Evolutionary conservation across 2,888 invertebrate species (phyloP), one percentile per base, ranked within the genome.

Genomic region (Kryphioiulus occultus): DNA sequence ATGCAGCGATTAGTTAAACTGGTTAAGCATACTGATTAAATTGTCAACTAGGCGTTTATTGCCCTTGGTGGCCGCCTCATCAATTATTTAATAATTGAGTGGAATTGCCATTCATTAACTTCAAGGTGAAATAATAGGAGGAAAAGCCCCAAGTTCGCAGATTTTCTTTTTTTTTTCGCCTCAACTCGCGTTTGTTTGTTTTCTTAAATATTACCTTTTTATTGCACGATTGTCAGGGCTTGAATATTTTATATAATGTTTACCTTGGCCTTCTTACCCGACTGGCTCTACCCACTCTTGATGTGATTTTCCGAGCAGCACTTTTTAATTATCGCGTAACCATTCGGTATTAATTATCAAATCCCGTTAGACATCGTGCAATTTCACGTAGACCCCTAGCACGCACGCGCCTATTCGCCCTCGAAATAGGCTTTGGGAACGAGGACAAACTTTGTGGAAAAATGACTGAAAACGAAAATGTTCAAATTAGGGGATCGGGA

Each of bases 1-100:
- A n/a, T n/a, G n/a, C n/a, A 7, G 7, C n/a, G 53, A 53, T 53
- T 53, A 19, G 53, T 53, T 19, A 53, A 53, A 53, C 53, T 53
- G 53, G 53, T 53, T 53, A 53, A 53, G 53, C 53, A 19, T 53
- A 5, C 53, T 19, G 53, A 19, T 53, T 19, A 53, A 53, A 53
- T 53, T 53, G 53, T 53, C 53, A 53, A 53, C 53, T 53, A 53
- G 0, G 53, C 53, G 53, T 53, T 53, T 53, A 53, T 53, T 53
- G 53, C 53, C 53, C 53, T 53, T 53, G 53, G 53, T 53, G 53
- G 53, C 53, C 53, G 53, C 53, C 53, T 53, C 53, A 53, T 53
- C 53, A 53, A 53, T 53, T 53, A 53, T 53, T 53, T 53, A 53
- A 53, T 53, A 53, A 53, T 53, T 53, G 53, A 53, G 19, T 53